Evolutionary conservation across 30 jellyfish, hydroid and myxozoan species (phyloP), one percentile per base, ranked within the genome.

Genomic region (Aurelia coerulea): DNA sequence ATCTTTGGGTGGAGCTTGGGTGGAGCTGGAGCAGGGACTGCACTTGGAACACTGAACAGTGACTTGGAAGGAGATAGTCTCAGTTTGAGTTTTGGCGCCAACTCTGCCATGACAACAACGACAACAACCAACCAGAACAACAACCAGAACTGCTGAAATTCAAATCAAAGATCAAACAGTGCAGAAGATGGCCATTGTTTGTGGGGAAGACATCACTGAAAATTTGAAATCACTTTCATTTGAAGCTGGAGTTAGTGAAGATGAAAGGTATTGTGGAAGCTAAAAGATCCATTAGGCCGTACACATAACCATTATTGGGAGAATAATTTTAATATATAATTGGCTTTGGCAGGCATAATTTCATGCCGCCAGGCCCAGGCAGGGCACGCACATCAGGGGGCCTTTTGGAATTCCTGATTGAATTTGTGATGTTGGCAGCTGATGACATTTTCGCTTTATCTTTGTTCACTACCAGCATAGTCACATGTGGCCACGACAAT

Each of bases 171-270:
- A 39, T 39, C 51, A 39, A 39, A 0, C 29, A 2, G 51, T 6
- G 10, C 0, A 39, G 51, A 39, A 39, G 51, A 76, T 76, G 87
- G 87, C 87, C 50, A 13, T 49, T 7, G 65, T 50, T 42, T 33
- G 41, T 8, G 85, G 72, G 51, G 51, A 39, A 29, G 91, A 82
- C 46, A 82, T 82, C 56, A 82, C 91, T 1, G 91, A 78, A 29
- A 82, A 70, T 41, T 56, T 82, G 79, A 32, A 54, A 70, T 59
- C 82, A 10, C 91, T 82, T 35, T 62, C 91, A 5, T 82, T 82
- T 33, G 85, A 82, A 52, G 74, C 91, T 53, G 85, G 85, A 2
- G 37, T 82, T 15, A 52, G 67, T 17, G 79, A 72, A 19, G 91
- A 82, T 4, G 91, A 82, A 70, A 82, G 71, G 91, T 70, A 53